Base-by-base conservation (phyloP, 2,113 vertebrate genomes). In the Nettapus auritus region DNA sequence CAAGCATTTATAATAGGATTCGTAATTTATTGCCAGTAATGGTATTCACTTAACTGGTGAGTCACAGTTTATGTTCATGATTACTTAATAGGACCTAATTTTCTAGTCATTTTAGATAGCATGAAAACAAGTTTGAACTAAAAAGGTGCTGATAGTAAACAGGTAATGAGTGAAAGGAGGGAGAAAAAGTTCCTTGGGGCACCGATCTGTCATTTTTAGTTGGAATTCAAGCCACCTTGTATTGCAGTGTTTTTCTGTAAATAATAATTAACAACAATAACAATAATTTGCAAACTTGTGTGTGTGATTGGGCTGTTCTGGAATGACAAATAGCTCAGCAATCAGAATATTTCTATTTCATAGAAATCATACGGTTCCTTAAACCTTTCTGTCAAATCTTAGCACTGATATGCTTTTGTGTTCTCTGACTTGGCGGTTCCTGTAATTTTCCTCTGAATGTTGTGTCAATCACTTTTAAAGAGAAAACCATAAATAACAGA, bases 11-110 rank as follows among this genome's bases (percentile, higher is more conserved):
- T 93, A 91, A 95, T 55, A 76, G 89, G 63, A 63, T 89, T 90
- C 77, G 96, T 85, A 75, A 93, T 94, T 91, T 97, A 91, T 96
- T 96, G 84, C 80, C 73, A 84, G 84, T 82, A 75, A 94, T 91
- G 84, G 71, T 81, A 74, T 93, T 96, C 84, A 84, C 78, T 95
- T 97, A 92, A 94, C 78, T 1, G 10, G 84, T 96, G 94, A 97
- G 75, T 97, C 97, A 97, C 64, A 91, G 82, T 94, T 95, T 89
- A 84, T 95, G 36, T 76, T 95, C 66, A 34, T 91, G 95, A 95
- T 97, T 95, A 92, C 95, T 97, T 97, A 96, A 97, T 95, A 92
- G 88, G 70, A 86, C 90, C 86, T 97, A 94, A 97, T 97, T 96
- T 97, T 96, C 76, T 86, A 89, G 90, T 95, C 71, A 76, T 93